Evolutionary conservation across 2,113 vertebrate species (phyloP), one percentile per base, ranked within the genome.

Genomic region (Pipa parva): DNA sequence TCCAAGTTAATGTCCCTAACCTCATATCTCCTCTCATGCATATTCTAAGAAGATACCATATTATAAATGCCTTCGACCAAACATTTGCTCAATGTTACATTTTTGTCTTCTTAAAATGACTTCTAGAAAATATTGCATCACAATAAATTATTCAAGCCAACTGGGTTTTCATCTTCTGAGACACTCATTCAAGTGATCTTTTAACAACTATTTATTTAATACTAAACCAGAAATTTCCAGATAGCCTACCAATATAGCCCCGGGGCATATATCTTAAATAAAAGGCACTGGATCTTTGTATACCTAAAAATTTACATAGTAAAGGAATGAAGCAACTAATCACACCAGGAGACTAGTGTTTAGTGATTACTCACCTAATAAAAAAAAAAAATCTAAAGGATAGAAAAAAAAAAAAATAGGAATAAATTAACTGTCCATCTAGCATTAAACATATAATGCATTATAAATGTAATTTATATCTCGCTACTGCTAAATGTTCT

Each of bases 151-250:
- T 84, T 88, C 80, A 89, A 85, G 72, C 83, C 86, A 89, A 85
- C 84, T 86, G 84, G 83, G 84, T 89, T 92, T 91, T 95, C 88
- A 94, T 94, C 91, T 95, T 90, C 81, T 83, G 84, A 89, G 88
- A 92, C 86, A 79, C 73, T 82, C 86, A 87, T 88, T 89, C 87
- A 90, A 92, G 86, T 93, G 92, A 95, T 95, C 86, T 84, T 86
- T 91, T 89, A 92, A 95, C 91, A 94, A 92, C 90, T 92, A 91
- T 94, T 93, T 93, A 92, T 92, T 97, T 93, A 90, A 84, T 83
- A 88, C 81, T 85, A 80, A 87, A 88, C 91, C 88, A 90, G 87
- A 79, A 88, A 89, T 89, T 85, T 90, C 86, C 88, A 87, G 86
- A 82, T 91, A 91, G 89, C 82, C 80, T 86, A 87, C 82, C 84